Evolutionary conservation across 2,888 invertebrate genomes (phyloP).

Genomic region (Macrophya annulata): DNA sequence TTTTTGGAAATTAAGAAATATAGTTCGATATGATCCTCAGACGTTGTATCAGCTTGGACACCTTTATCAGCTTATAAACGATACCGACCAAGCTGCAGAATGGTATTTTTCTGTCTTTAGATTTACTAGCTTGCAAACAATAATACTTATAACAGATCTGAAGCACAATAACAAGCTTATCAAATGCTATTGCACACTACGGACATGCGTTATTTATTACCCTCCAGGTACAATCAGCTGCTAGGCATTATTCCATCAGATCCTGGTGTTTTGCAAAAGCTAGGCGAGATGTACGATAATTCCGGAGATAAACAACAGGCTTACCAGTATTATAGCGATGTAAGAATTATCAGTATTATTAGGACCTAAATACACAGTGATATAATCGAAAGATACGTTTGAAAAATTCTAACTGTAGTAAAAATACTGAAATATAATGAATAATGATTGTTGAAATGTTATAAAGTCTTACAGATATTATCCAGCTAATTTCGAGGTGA

Average conservation of each 20-base stretch:
- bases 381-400: constrained; percentile 79
- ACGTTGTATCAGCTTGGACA: constrained; percentile 90
- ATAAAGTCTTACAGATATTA: constrained; percentile 77
- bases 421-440: constrained; percentile 71
- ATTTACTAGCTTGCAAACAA: constrained; percentile 24
- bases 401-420: constrained; percentile 4
- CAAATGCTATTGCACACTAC: not conserved
- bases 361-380: constrained; percentile 86
- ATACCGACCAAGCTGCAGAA: constrained; percentile 84
- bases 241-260: constrained; percentile 93
- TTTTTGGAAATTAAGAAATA: constrained; percentile 89
- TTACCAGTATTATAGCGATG: constrained; percentile 91
- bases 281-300: constrained; percentile 94
- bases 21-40: constrained; percentile 87
- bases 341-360: constrained; percentile 74
- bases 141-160: constrained; percentile 17
- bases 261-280: constrained; percentile 92
- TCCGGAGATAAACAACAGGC: constrained; percentile 96
- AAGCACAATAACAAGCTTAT: constrained; percentile 35
- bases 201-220: constrained; percentile 28
- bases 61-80: constrained; percentile 86
- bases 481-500: constrained; percentile 83
- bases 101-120: constrained; percentile 78
- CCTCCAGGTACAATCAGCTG: constrained; percentile 86
- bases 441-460: constrained; percentile 75